Conservation (phyloP, 1,140 invertebrate species). For the Zaprionus gabonicus region DNA sequence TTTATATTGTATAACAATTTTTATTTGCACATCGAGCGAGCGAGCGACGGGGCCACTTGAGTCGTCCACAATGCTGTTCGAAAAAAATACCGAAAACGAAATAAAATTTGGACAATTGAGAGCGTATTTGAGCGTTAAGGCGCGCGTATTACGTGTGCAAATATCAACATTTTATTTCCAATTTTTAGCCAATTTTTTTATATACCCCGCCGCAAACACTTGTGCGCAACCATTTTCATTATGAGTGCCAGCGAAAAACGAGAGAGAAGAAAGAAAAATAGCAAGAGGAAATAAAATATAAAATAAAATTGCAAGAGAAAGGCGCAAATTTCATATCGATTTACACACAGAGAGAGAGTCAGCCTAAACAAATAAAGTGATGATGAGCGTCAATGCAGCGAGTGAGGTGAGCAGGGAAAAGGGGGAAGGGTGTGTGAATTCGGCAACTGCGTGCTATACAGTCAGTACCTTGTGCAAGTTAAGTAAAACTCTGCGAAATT, state of each 20-base stretch:
- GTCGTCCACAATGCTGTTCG: slow-evolving; percentile 16
- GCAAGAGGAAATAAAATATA: slow-evolving; percentile 40
- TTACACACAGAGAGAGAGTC: slow-evolving; percentile 28
- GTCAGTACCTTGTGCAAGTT: background rate
- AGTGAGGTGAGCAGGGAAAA: background rate
- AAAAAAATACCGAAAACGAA: slow-evolving; percentile 33
- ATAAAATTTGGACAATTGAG: slow-evolving; percentile 77
- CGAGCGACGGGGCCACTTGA: slow-evolving; percentile 49
- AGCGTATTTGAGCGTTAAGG: slow-evolving; percentile 82
- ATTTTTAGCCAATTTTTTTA: slow-evolving; percentile 59
- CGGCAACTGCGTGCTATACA: too few species aligned
- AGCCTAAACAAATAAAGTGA: slow-evolving; percentile 80
- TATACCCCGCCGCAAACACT: slow-evolving; percentile 51
- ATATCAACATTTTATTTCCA: slow-evolving; percentile 74
- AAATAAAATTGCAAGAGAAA: slow-evolving; percentile 60
- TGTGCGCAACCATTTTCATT: slow-evolving; percentile 78
- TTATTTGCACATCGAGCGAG: slow-evolving; percentile 57
- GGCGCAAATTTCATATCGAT: slow-evolving; percentile 68
- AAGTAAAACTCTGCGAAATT: background rate
- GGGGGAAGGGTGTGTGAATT: slow-evolving; percentile 1
- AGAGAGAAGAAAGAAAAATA: background rate
- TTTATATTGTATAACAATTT: slow-evolving; percentile 81
- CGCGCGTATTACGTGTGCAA: slow-evolving; percentile 79
- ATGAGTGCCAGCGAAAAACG: slow-evolving; percentile 59
- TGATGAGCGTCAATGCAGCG: slow-evolving; percentile 80